Evolutionary conservation across 2,797 vertebrate species (phyloP).

Genomic region (Phrynocephalus vlangalii): DNA sequence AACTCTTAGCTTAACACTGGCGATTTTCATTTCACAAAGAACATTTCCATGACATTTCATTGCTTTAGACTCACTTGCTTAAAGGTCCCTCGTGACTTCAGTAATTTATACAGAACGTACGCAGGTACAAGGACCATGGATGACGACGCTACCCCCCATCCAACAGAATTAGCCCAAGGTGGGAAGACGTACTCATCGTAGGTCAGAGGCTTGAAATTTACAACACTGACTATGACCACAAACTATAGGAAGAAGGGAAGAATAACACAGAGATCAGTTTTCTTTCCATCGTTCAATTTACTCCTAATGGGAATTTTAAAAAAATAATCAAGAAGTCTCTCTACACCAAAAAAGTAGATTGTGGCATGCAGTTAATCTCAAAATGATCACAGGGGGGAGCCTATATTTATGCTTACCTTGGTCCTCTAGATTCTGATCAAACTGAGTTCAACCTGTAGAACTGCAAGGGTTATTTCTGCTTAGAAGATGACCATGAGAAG

Average conservation of each 20-base stretch:
- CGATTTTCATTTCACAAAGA: conserved; percentile 58
- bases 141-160: conserved; percentile 93
- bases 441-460: background rate
- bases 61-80: conserved; percentile 86
- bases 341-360: background rate
- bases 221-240: conserved; percentile 93
- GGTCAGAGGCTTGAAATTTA: conserved; percentile 88
- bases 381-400: background rate
- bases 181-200: conserved; percentile 95
- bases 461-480: background rate
- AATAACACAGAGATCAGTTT: background rate
- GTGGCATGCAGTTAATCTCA: background rate
- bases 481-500: background rate
- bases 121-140: conserved; percentile 93
- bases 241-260: conserved; percentile 80
- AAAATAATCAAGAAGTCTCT: background rate
- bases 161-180: conserved; percentile 88
- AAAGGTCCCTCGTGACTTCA: conserved; percentile 86
- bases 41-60: conserved; percentile 62
- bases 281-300: background rate
- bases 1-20: conserved; percentile 53
- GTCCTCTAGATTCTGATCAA: background rate
- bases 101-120: conserved; percentile 92
- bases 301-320: background rate
- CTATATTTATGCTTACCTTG: background rate